These are phyloP conservation scores for Nipponia nippon DNA, from an alignment of 2,113 vertebrate genomes.

Conservation along the genomic window DNA sequence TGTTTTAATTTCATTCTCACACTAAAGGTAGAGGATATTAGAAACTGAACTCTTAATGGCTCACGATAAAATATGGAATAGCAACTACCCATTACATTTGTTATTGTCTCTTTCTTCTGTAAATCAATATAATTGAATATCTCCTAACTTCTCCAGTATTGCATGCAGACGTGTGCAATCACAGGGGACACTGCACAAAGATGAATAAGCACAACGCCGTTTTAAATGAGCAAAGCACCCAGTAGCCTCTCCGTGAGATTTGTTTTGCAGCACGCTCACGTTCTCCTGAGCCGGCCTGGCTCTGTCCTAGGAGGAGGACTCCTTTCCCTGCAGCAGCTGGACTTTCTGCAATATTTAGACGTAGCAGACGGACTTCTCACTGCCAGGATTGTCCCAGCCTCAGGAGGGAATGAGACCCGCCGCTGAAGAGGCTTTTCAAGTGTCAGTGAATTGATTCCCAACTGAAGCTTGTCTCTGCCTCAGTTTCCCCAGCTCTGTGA, in stretches of 20 bases:
- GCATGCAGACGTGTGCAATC: neutral
- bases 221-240: conserved; percentile 7
- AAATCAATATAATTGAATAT: conserved; percentile 64
- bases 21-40: conserved; percentile 44
- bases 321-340: neutral
- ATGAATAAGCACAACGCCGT: conserved; percentile 1
- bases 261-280: neutral
- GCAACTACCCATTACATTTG: conserved; percentile 48
- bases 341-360: neutral
- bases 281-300: neutral
- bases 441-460: neutral
- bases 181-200: conserved; percentile 33
- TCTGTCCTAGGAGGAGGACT: neutral
- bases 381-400: neutral
- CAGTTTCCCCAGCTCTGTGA: neutral
- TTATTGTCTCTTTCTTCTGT: conserved; percentile 56
- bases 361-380: neutral
- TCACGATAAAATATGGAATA: conserved; percentile 56
- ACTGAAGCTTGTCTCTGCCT: neutral
- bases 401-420: neutral
- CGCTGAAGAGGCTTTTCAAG: neutral
- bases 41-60: conserved; percentile 48
- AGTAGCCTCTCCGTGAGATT: neutral
- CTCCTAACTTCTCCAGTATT: conserved; percentile 35
- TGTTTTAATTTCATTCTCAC: conserved; percentile 56